phyloP scores from a whole-genome alignment of 2,888 invertebrate genomes.

The Apamea crenata region DNA sequence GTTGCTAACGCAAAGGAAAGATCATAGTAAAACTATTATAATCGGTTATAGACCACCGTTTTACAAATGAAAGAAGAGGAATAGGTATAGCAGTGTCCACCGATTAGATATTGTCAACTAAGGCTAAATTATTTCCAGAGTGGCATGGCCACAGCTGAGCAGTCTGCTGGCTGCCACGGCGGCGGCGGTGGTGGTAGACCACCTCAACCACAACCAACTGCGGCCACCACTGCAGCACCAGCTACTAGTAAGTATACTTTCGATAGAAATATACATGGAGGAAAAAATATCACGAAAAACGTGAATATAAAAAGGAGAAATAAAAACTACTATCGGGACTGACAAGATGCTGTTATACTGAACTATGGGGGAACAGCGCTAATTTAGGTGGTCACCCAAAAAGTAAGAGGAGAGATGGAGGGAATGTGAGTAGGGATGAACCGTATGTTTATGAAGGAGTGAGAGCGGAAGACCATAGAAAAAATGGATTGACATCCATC shows the following conservation, averaged over 20 bases:
- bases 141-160: constrained; percentile 14
- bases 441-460: no score
- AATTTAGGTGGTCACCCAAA: not conserved
- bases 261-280: no score
- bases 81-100: no score
- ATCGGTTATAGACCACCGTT: no score
- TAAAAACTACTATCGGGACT: not conserved
- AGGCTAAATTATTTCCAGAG: constrained; percentile 23
- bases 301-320: not conserved
- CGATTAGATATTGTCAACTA: not conserved
- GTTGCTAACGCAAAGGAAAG: not conserved
- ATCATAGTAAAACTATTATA: not conserved
- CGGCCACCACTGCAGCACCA: constrained; percentile 38
- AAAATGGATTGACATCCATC: no score
- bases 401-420: not conserved
- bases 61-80: not conserved
- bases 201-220: constrained; percentile 25
- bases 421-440: not conserved
- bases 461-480: no score
- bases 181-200: constrained; percentile 26
- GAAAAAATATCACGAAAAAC: not conserved
- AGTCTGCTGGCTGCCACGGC: constrained; percentile 37
- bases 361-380: not conserved
- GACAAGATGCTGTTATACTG: not conserved
- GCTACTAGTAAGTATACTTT: constrained; percentile 31